These are phyloP conservation scores for Nothocercus julius DNA, from an alignment of 2,113 vertebrate species.

Conservation along the genomic window DNA sequence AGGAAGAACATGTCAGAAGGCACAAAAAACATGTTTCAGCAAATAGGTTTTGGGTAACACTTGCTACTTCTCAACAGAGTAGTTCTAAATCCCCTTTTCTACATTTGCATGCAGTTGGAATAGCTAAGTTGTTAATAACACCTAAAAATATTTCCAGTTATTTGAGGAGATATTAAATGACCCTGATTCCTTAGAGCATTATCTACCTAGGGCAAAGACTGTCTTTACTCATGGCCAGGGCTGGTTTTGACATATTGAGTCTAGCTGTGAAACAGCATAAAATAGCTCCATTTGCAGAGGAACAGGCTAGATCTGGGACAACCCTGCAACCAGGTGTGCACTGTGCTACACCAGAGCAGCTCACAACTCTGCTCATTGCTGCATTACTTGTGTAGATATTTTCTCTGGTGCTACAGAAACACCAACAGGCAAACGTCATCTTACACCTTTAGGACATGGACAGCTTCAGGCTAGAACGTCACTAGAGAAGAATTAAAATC, in stretches of 20 bases:
- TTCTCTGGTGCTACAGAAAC: neutral
- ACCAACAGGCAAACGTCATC: neutral
- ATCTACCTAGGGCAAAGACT: neutral
- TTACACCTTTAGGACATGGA: neutral
- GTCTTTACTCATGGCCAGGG: neutral
- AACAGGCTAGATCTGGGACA: neutral
- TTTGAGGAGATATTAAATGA: neutral
- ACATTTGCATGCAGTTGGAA: neutral
- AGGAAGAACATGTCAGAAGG: neutral
- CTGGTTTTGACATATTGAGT: rapidly evolving
- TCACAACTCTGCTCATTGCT: neutral
- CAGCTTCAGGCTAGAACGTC: neutral
- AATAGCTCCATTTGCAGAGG: neutral
- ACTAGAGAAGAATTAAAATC: neutral
- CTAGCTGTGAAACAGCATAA: neutral
- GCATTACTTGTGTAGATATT: neutral
- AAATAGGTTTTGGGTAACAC: neutral
- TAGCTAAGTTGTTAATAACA: neutral
- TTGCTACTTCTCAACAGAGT: neutral
- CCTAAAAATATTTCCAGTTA: neutral
- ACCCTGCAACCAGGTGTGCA: neutral
- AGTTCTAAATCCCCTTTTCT: neutral
- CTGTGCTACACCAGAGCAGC: neutral
- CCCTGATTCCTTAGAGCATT: neutral
- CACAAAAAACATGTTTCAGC: neutral